Evolutionary conservation across 23 tunicate species (phyloP), one percentile per base, ranked within the genome.

Genomic region (Ciona savignyi): DNA sequence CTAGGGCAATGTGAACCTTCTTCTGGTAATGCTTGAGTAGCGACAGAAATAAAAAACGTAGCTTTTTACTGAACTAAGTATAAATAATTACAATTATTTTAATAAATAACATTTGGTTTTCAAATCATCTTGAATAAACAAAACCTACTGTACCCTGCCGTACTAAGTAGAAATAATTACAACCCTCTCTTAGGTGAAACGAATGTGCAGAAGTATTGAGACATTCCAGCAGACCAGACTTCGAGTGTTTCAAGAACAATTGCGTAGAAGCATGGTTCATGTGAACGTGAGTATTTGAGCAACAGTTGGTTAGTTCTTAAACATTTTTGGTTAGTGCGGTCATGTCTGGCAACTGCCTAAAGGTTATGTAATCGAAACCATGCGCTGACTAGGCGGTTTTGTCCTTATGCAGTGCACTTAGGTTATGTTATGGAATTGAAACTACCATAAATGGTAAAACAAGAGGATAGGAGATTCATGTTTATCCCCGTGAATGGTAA

Each of bases 141-240:
- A n/a, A n/a, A n/a, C n/a, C n/a, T n/a, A n/a, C n/a, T n/a, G n/a
- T n/a, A n/a, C n/a, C n/a, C n/a, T n/a, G n/a, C n/a, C n/a, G n/a
- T n/a, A n/a, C n/a, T n/a, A n/a, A n/a, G 56, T 42, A 42, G 15
- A 42, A 6, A 6, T 15, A 42, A 6, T 42, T 42, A 42, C 9
- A 42, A 42, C 56, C 15, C 56, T 42, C 11, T 42, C 56, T 23
- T 63, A 88, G 84, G 80, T 88, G 1, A 66, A 25, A 1, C 60
- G 97, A 51, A 84, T 91, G 86, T 66, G 89, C 71, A 62, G 65
- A 31, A 84, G 91, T 51, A 76, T 91, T 26, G 78, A 79, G 25
- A 80, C 75, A 29, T 91, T 91, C 42, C 86, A 80, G 30, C 83
- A 80, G 4, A 74, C 82, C 24, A 80, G 82, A 51, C 77, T 91